A percentile compares a stretch with the other conserved stretches of the same genome.
These are phyloP conservation scores for Portevinia maculata DNA, from an alignment of 2,888 invertebrate species.

Conservation along the genomic window DNA sequence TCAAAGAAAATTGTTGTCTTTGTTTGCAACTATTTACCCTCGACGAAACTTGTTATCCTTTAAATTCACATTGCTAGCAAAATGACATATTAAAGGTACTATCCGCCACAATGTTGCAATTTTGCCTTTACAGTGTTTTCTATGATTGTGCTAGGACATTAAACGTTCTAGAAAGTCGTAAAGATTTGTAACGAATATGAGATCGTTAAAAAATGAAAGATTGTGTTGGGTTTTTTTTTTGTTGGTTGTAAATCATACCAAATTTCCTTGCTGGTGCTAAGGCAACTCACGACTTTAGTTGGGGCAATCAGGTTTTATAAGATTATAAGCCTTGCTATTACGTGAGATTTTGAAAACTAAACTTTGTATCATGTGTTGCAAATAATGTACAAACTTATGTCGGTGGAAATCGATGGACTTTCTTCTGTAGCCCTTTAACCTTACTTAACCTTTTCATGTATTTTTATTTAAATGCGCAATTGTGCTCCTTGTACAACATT, in stretches of 20 bases:
- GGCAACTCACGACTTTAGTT: conserved; percentile 28
- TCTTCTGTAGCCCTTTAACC: too few species aligned
- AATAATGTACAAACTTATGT: too few species aligned
- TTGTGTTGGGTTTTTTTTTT: conserved; percentile 1
- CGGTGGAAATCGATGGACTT: too few species aligned
- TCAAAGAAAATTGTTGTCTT: conserved; percentile 17
- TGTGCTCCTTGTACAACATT: too few species aligned
- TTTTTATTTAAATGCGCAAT: too few species aligned
- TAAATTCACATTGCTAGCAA: conserved; percentile 10
- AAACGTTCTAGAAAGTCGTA: conserved; percentile 63
- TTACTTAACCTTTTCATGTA: too few species aligned
- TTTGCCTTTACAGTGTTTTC: conserved; percentile 28
- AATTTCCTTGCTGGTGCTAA: conserved; percentile 29
- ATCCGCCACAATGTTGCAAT: conserved; percentile 45
- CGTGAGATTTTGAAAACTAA: too few species aligned
- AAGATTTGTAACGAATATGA: conserved; percentile 55
- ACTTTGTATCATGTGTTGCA: too few species aligned
- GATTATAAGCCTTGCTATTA: too few species aligned
- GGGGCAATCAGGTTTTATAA: too few species aligned
- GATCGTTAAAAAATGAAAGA: conserved; percentile 47
- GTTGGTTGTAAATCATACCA: conserved; percentile 52
- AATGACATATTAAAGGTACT: conserved; percentile 42
- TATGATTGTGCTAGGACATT: conserved; percentile 45
- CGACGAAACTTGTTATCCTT: conserved; percentile 32
- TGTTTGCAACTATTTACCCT: conserved; percentile 29